Evolutionary conservation across 2,113 vertebrate species (phyloP), one percentile per base, ranked within the genome.

Genomic region (Paratilapia polleni): DNA sequence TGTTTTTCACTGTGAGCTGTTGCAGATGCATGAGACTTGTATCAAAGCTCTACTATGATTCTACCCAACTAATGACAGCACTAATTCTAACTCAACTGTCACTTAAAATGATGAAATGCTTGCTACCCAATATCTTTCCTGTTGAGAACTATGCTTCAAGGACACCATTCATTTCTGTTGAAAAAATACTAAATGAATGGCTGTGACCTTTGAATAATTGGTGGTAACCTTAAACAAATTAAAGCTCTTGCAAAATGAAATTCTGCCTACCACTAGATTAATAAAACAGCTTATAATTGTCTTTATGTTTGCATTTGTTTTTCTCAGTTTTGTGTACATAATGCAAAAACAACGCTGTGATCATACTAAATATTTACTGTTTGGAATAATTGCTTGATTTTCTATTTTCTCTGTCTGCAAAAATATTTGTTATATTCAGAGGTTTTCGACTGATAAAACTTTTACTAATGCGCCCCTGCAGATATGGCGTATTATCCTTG

Each of bases 1-100:
- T 87, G 88, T 79, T 77, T 78, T 56, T 77, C 63, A 12, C 78
- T 76, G 52, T 61, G 26, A 82, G 83, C 54, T 12, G 13, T 3
- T 61, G 38, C 49, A 78, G 57, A 85, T 89, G 57, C 56, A 56
- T 31, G 36, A 38, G 52, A 74, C 58, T 66, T 52, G 17, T 58
- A 56, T 78, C 6, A 43, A 77, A 80, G 68, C 78, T 61, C 66
- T 82, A 14, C 2, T 38, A 57, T 36, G 22, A 15, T 52, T 88
- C 68, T 26, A 34, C 78, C 10, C 83, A 61, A 28, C 56, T 61
- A 28, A 8, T 73, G 78, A 61, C 62, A 38, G 78, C 78, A 28
- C 38, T 36, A 14, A 68, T 82, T 64, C 57, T 15, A 17, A 36
- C 56, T 66, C 70, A 5, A 70, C 82, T 19, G 10, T 75, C 82